A percentile compares a stretch with the other conserved stretches of the same genome.
phyloP scores from a whole-genome alignment of 2,888 invertebrate species.

The Ganaspis brasiliensis region DNA sequence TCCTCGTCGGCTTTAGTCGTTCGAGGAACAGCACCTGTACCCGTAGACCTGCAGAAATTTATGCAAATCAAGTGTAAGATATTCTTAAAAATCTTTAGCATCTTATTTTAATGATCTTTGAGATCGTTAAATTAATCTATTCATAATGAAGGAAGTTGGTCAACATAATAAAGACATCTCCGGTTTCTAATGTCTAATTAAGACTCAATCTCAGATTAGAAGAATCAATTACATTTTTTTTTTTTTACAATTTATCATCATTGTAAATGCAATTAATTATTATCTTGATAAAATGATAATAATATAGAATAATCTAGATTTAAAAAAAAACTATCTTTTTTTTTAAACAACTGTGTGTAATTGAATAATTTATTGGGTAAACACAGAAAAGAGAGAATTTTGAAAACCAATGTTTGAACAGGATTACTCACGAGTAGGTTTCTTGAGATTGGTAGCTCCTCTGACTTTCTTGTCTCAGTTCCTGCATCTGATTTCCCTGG shows the following conservation, averaged over 20 bases:
- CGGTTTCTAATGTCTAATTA: background rate
- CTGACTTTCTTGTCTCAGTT: slow-evolving; percentile 72
- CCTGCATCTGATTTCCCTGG: slow-evolving; percentile 75
- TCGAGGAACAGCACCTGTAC: slow-evolving; percentile 70
- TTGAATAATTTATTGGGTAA: no score
- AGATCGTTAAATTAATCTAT: background rate
- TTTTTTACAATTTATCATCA: no score
- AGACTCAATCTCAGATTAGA: background rate
- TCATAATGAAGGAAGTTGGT: background rate
- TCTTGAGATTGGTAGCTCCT: slow-evolving; percentile 73
- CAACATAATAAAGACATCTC: slow-evolving; percentile 10
- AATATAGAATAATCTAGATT: no score
- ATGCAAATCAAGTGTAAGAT: slow-evolving; percentile 41
- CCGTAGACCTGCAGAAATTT: slow-evolving; percentile 65
- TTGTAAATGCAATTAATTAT: no score
- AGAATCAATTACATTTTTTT: background rate
- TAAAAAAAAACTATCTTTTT: no score
- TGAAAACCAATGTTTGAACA: background rate
- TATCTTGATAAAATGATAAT: no score
- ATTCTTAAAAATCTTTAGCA: slow-evolving; percentile 17
- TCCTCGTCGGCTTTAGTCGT: slow-evolving; percentile 74
- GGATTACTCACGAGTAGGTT: slow-evolving; percentile 72
- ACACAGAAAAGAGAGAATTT: background rate
- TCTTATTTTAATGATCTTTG: slow-evolving; percentile 21
- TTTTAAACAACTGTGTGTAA: no score